phyloP scores from a whole-genome alignment of 2,888 invertebrate species.

The Limnephilus marmoratus region DNA sequence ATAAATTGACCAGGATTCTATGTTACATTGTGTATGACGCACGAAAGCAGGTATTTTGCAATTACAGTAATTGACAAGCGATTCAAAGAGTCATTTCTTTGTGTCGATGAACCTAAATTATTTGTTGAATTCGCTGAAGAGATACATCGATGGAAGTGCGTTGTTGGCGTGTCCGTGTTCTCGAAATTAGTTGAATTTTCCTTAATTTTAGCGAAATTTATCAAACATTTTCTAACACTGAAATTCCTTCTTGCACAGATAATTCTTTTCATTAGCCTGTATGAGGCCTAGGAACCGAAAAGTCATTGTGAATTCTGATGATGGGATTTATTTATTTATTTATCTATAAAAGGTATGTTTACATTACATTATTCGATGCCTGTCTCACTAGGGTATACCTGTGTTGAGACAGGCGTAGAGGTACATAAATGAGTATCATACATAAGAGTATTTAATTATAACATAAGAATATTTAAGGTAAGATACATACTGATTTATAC shows the following conservation, averaged over 20 bases:
- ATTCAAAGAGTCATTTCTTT: background rate
- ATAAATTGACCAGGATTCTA: background rate
- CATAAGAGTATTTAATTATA: no score
- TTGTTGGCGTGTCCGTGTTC: no score
- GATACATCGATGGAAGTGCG: background rate
- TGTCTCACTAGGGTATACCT: no score
- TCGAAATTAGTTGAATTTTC: background rate
- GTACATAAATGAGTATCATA: no score
- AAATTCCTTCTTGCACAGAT: background rate
- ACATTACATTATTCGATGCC: no score
- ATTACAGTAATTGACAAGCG: background rate
- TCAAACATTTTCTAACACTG: no score
- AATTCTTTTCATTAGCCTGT: background rate
- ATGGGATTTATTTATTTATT: no score
- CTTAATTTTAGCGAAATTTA: background rate
- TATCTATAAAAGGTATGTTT: no score
- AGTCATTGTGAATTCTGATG: no score
- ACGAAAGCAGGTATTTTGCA: background rate
- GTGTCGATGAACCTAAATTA: background rate
- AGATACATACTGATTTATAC: no score
- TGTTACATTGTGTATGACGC: background rate
- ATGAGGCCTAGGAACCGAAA: background rate
- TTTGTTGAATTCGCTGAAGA: background rate
- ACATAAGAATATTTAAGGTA: no score
- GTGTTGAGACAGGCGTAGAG: no score